Evolutionary conservation across 2,113 vertebrate species (phyloP).

Genomic region (Forbesichthys papilliferus): DNA sequence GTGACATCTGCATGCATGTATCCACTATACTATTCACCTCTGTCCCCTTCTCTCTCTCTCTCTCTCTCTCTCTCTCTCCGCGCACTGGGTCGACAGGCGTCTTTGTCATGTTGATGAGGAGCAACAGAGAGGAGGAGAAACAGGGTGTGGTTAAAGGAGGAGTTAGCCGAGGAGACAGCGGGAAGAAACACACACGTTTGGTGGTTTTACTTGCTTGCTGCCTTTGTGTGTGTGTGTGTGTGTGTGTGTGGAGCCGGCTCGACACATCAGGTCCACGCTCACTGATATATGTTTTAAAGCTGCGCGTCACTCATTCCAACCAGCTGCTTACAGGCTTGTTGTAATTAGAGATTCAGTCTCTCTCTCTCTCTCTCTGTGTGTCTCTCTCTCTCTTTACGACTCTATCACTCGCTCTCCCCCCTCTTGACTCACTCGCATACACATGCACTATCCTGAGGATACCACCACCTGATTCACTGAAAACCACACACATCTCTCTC

Average conservation of each 20-base stretch:
- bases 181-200: background rate
- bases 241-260: too few species aligned
- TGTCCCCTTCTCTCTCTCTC: background rate
- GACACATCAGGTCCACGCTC: conserved; percentile 17
- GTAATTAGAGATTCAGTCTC: conserved; percentile 64
- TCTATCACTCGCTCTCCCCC: conserved; percentile 22
- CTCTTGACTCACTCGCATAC: conserved; percentile 9
- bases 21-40: background rate
- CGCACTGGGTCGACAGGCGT: conserved; percentile 33
- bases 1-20: background rate
- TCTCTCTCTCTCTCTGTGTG: conserved; percentile 27
- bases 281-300: conserved; percentile 29
- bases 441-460: conserved; percentile 39
- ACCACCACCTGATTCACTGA: conserved; percentile 45
- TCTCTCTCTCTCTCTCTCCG: background rate
- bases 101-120: conserved; percentile 63
- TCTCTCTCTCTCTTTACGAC: conserved; percentile 24
- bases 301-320: conserved; percentile 50
- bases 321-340: conserved; percentile 57
- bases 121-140: background rate
- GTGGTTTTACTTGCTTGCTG: conserved; percentile 21
- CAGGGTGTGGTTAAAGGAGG: background rate
- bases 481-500: conserved; percentile 33
- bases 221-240: background rate
- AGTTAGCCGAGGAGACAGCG: background rate